Percentiles rank a stretch among this genome's conserved stretches.
Conservation (phyloP, 2,113 vertebrate species). For the Camelus dromedarius region DNA sequence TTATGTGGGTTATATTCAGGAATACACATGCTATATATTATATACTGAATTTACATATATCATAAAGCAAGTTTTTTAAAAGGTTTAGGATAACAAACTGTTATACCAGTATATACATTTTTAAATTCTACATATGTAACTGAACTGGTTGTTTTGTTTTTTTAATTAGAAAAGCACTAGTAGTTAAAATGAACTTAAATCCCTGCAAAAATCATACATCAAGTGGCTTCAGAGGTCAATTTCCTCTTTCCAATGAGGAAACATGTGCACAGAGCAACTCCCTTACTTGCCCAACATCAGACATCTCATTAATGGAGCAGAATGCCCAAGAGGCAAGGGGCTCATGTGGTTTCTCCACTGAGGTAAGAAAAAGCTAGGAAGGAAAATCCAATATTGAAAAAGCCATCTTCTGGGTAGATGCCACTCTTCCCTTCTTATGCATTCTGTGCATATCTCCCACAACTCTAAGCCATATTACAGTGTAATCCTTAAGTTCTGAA, state of each 20-base stretch:
- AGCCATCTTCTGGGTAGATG: background rate
- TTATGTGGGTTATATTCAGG: background rate
- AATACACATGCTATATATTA: conserved; percentile 10
- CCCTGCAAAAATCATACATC: background rate
- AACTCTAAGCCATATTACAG: background rate
- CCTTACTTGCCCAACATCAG: background rate
- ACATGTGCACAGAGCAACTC: background rate
- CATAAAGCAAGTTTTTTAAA: background rate
- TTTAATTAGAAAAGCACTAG: conserved; percentile 37
- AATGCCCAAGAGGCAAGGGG: background rate
- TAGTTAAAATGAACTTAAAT: conserved; percentile 58
- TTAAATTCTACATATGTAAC: background rate
- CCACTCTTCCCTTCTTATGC: background rate
- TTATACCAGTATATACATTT: background rate
- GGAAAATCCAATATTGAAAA: background rate
- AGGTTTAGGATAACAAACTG: background rate
- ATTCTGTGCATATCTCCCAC: background rate
- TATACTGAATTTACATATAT: background rate
- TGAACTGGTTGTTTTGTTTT: background rate
- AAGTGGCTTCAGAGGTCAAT: background rate
- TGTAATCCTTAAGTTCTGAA: background rate
- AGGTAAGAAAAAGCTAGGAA: background rate
- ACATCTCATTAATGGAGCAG: background rate
- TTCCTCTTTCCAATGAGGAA: background rate
- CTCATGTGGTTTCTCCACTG: background rate